Base-by-base conservation (phyloP, 2,797 vertebrate species). In the Semotilus atromaculatus region DNA sequence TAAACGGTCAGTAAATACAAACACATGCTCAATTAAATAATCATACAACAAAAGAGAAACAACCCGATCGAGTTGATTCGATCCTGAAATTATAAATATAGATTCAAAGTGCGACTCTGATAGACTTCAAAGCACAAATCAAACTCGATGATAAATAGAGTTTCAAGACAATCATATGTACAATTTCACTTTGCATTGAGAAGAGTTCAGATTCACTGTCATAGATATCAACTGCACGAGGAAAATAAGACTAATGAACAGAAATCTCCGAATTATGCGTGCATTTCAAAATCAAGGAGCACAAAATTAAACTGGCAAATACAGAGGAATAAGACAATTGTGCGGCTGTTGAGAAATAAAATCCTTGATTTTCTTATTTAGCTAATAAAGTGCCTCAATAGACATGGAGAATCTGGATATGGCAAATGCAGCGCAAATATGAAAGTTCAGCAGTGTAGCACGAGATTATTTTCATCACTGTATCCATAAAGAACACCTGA, bases 11-110 rank as follows among this genome's bases (percentile, higher is more conserved):
- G 94, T 92, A 95, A 95, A 95, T 86, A 68, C 81, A 90, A 89
- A 86, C 82, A 88, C 96, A 96, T 96, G 96, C 96, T 94, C 93
- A 94, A 94, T 96, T 96, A 96, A 97, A 96, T 96, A 94, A 96
- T 77, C 77, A 88, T 72, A 84, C 81, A 85, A 86, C 72, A 70
- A 79, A 72, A 94, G 93, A 96, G 95, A 94, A 95, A 95, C 96
- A 94, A 96, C 94, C 95, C 93, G 96, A 94, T 95, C 86, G 80
- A 94, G 94, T 94, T 94, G 95, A 94, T 94, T 91, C 93, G 92
- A 94, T 93, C 94, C 94, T 93, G 94, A 92, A 95, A 95, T 96
- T 94, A 95, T 95, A 96, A 94, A 96, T 94, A 94, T 93, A 95
- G 91, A 93, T 93, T 91, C 94, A 95, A 95, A 96, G 95, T 95